Evolutionary conservation across 2,888 invertebrate species (phyloP).

Genomic region (Brachyptera putata): DNA sequence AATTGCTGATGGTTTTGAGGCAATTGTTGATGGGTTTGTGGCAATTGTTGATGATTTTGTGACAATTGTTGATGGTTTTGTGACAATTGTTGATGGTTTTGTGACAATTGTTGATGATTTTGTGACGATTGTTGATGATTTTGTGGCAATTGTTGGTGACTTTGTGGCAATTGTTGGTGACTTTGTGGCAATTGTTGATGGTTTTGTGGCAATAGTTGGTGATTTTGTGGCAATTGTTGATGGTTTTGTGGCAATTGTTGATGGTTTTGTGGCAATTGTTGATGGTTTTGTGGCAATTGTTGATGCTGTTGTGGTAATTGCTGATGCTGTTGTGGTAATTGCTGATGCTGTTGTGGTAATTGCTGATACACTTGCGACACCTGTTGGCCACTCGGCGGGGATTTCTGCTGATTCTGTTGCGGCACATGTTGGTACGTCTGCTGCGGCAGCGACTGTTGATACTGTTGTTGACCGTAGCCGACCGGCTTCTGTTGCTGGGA

Average conservation of each 20-base stretch:
- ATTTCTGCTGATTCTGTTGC: neutral
- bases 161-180: constrained; percentile 6
- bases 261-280: constrained; percentile 33
- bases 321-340: constrained; percentile 40
- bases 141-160: constrained; percentile 1
- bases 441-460: neutral
- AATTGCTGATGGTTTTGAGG: constrained; percentile 7
- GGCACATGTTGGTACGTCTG: neutral
- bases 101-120: neutral
- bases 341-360: constrained; percentile 32
- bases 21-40: constrained; percentile 12
- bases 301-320: too few species aligned
- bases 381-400: constrained; percentile 43
- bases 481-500: neutral
- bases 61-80: neutral
- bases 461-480: neutral
- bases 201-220: neutral
- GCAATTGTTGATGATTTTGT: neutral
- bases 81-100: neutral
- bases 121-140: neutral
- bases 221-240: neutral
- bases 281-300: constrained; percentile 43
- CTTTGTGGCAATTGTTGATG: constrained; percentile 8
- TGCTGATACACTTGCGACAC: constrained; percentile 30
- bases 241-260: constrained; percentile 40